Base-by-base conservation (phyloP, 2,888 invertebrate genomes). In the Pardosa pseudoannulata region DNA sequence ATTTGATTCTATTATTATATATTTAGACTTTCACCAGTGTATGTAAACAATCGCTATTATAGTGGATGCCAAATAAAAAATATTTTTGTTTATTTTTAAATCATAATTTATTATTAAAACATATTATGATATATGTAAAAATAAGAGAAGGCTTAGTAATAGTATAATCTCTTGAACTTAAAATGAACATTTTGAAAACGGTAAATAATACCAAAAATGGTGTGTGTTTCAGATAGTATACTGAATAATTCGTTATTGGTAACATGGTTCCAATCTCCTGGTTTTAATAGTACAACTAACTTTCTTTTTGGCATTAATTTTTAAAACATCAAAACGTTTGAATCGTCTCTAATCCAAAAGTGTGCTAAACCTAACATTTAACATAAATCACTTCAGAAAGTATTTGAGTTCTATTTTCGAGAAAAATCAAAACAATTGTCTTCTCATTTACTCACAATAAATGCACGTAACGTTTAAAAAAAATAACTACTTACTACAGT, bases 281-380 rank as follows among this genome's bases (percentile, higher is more conserved):
- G 31, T 73, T 73, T 73, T 56, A 73, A 56, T 56, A 31, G 56
- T 32, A 62, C 32, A 73, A 73, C 62, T 73, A 73, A 73, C 23
- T 73, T n/a, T 73, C 62, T 31, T 31, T 62, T 73, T 62, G 62
- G 56, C 32, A 76, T 76, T 65, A 67, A 76, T 76, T 65, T 67
- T 39, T 41, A 29, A 76, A 74, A 76, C 28, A 31, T 29, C 76
- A 76, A 76, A 76, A 67, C 65, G 67, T 76, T 67, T 65, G 65
- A 39, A 65, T 76, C n/a, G 39, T 67, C 76, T 65, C 67, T 76
- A 76, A 76, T 76, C 39, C 32, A 76, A 76, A 65, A 39, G 67
- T 68, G 76, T 65, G 29, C 39, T 76, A 23, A 65, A 65, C 36
- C 39, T 65, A 68, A 19, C 36, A n/a, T 76, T 74, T 76, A 36